These are phyloP conservation scores for Acheta domesticus DNA, from an alignment of 2,888 invertebrate species.

Conservation along the genomic window DNA sequence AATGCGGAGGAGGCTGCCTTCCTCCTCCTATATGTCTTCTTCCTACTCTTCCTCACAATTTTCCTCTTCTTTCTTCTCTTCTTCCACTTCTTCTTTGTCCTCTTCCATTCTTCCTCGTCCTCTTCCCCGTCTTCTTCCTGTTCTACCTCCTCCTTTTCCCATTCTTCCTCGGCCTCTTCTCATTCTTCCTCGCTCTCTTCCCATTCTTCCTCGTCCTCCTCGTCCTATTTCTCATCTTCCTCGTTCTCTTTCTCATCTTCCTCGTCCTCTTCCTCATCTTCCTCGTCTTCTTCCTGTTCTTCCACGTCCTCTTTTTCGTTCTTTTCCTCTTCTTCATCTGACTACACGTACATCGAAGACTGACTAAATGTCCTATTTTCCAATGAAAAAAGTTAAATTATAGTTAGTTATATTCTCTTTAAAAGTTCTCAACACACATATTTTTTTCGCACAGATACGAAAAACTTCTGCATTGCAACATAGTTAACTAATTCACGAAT, in stretches of 20 bases:
- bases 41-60: neutral
- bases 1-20: too few relatives aligned
- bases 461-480: too few relatives aligned
- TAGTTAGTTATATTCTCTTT: too few relatives aligned
- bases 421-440: too few relatives aligned
- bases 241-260: neutral
- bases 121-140: neutral
- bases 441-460: too few relatives aligned
- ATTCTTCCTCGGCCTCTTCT: neutral
- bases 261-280: neutral
- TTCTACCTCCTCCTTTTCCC: neutral
- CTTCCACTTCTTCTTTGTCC: neutral
- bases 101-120: neutral
- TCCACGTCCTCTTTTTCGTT: neutral
- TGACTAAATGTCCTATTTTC: too few relatives aligned
- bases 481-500: too few relatives aligned
- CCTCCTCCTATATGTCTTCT: neutral
- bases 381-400: too few relatives aligned
- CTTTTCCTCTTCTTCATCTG: too few relatives aligned
- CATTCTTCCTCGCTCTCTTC: too few relatives aligned
- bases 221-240: neutral
- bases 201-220: neutral
- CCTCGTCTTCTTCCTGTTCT: neutral
- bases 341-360: too few relatives aligned
- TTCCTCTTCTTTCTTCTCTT: neutral